Conservation (phyloP, 2,113 vertebrate species). For the Cynopterus brachyotis region DNA sequence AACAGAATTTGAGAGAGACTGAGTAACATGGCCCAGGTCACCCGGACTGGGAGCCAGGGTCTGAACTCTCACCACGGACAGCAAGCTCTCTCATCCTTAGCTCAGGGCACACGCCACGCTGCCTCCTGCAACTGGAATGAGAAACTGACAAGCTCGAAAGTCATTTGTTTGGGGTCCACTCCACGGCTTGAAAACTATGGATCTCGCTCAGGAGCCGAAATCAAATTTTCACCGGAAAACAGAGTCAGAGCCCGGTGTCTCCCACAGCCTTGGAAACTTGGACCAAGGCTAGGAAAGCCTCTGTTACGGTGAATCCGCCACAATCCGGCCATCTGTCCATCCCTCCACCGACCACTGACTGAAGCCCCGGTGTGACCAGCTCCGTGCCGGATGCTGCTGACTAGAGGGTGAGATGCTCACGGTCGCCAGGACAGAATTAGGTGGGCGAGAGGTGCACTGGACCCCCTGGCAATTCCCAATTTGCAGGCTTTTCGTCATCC, state of each 20-base stretch:
- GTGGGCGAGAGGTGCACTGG: neutral
- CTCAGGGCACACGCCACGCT: rapidly evolving
- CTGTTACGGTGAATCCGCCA: neutral
- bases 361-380: rapidly evolving
- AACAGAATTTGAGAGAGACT: neutral
- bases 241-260: neutral
- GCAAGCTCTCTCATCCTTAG: neutral
- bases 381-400: neutral
- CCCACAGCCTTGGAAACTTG: neutral
- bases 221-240: neutral
- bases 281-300: neutral
- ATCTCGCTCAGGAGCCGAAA: neutral
- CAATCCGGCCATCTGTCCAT: neutral
- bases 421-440: neutral
- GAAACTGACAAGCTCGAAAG: neutral
- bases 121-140: neutral
- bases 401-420: neutral
- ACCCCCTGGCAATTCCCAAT: neutral
- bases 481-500: neutral
- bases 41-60: neutral
- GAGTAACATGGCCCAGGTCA: neutral
- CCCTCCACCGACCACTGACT: rapidly evolving
- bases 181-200: neutral
- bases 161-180: neutral
- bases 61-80: neutral